Evolutionary conservation across 2,797 vertebrate genomes (phyloP).

Genomic region (Onychomys arenicola): DNA sequence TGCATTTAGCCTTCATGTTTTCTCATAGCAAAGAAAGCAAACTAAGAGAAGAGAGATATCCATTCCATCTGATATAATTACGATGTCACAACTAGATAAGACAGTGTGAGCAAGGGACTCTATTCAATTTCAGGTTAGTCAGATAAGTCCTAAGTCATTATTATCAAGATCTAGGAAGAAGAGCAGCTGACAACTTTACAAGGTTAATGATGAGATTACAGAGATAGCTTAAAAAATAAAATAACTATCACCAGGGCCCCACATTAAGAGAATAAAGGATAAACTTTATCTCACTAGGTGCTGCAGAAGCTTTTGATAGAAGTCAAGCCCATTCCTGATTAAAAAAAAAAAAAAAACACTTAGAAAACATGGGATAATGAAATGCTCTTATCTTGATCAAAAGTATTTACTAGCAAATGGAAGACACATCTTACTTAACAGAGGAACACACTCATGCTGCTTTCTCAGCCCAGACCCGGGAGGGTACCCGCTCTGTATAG

Average conservation of each 20-base stretch:
- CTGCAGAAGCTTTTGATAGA: constrained; percentile 24
- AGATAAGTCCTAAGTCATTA: background rate
- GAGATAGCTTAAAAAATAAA: background rate
- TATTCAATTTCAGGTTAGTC: background rate
- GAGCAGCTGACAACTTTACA: background rate
- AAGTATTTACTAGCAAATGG: constrained; percentile 4
- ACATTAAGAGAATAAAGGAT: background rate
- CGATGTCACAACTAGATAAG: background rate
- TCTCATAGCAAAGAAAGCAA: background rate
- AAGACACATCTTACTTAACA: background rate
- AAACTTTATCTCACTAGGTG: background rate
- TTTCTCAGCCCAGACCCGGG: background rate
- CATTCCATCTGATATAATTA: background rate
- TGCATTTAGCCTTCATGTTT: background rate
- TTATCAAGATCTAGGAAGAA: background rate
- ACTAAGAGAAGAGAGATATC: too few species aligned
- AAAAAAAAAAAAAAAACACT: constrained; percentile 10
- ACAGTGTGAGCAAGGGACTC: background rate
- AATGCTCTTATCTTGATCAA: constrained; percentile 65
- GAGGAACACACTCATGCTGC: background rate
- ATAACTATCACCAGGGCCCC: background rate
- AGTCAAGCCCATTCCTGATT: constrained; percentile 10
- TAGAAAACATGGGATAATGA: constrained; percentile 41
- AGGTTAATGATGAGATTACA: background rate
- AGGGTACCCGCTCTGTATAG: accelerated